Conservation (phyloP, 2,113 vertebrate species). For the Coregonus clupeaformis region DNA sequence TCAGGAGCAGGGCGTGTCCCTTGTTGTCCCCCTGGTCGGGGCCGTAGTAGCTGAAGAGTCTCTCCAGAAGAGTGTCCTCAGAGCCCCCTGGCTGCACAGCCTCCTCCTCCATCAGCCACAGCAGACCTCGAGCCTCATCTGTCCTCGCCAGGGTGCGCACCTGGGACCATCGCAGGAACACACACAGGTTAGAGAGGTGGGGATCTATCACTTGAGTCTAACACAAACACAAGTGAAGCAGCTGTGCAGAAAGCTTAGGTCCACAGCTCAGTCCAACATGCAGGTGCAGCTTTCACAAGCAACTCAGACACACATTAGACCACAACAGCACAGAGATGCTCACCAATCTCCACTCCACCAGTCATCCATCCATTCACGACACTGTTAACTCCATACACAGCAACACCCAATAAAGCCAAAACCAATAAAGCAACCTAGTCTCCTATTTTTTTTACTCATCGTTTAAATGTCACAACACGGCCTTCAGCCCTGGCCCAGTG, state of each 20-base stretch:
- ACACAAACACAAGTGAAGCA: not conserved
- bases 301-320: not conserved
- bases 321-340: not conserved
- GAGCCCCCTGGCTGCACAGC: slow-evolving; percentile 86
- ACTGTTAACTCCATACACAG: not conserved
- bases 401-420: not conserved
- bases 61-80: slow-evolving; percentile 86
- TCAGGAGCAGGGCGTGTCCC: slow-evolving; percentile 82
- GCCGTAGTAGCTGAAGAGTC: slow-evolving; percentile 91
- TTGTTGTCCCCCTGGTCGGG: slow-evolving; percentile 83
- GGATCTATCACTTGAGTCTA: not conserved
- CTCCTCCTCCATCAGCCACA: slow-evolving; percentile 97
- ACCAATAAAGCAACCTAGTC: no score
- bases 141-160: slow-evolving; percentile 86
- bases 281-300: not conserved
- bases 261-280: no score
- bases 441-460: not conserved
- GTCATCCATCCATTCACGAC: not conserved
- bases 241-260: not conserved
- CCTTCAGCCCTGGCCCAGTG: not conserved
- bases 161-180: slow-evolving; percentile 54
- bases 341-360: not conserved
- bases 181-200: not conserved
- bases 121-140: slow-evolving; percentile 87
- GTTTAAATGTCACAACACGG: not conserved